phyloP scores from a whole-genome alignment of 2,797 vertebrate species.

The Pipistrellus pygmaeus region DNA sequence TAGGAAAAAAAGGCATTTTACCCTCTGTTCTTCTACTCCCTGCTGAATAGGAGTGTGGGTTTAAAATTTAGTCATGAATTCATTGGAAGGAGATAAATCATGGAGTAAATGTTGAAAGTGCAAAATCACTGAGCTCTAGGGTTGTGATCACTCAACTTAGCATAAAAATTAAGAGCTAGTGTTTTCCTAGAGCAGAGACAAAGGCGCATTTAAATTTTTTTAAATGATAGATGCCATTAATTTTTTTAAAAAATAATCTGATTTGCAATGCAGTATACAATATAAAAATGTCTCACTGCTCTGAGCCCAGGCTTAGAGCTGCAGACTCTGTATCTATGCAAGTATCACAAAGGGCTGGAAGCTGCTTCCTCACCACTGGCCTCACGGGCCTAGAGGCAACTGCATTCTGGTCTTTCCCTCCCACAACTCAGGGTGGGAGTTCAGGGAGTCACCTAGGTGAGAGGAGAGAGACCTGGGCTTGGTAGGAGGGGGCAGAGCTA shows the following conservation, averaged over 20 bases:
- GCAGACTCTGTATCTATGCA: not conserved
- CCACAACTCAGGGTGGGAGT: not conserved
- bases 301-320: not conserved
- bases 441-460: not conserved
- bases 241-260: slow-evolving; percentile 48
- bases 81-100: slow-evolving; percentile 71
- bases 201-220: slow-evolving; percentile 47
- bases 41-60: slow-evolving; percentile 43
- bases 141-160: slow-evolving; percentile 74
- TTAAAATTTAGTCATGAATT: slow-evolving; percentile 78
- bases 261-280: slow-evolving; percentile 37
- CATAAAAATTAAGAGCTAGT: slow-evolving; percentile 76
- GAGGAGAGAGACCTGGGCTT: not conserved
- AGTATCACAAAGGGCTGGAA: not conserved
- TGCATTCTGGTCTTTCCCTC: not conserved
- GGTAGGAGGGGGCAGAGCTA: not conserved
- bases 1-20: not conserved
- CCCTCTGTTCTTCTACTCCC: slow-evolving; percentile 40
- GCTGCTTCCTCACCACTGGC: not conserved
- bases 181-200: slow-evolving; percentile 56
- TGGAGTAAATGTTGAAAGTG: slow-evolving; percentile 71
- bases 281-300: slow-evolving; percentile 11
- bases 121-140: slow-evolving; percentile 72
- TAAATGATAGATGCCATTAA: slow-evolving; percentile 68
- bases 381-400: not conserved